Conservation (phyloP, 1,140 invertebrate species). For the Drosophila miranda region DNA sequence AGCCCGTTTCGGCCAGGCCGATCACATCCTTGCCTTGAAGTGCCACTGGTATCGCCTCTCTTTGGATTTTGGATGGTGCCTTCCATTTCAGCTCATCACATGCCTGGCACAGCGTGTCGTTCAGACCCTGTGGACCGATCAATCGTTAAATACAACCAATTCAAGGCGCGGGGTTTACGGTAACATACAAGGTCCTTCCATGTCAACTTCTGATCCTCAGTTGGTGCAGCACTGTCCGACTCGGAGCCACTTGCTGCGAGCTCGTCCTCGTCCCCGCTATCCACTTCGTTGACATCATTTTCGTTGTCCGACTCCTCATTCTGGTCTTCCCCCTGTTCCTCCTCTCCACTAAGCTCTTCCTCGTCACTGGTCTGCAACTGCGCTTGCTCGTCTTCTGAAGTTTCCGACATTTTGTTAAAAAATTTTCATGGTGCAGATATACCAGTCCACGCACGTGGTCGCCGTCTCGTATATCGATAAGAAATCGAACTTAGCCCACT, state of each 20-base stretch:
- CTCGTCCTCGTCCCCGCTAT: conserved; percentile 4
- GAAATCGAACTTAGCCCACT: no score
- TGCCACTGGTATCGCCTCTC: conserved; percentile 95
- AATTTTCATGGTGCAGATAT: conserved; percentile 18
- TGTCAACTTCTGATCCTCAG: conserved; percentile 42
- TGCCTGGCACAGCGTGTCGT: conserved; percentile 94
- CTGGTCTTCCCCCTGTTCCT: conserved; percentile 12
- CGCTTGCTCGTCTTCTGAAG: conserved; percentile 73
- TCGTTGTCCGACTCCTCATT: conserved; percentile 28
- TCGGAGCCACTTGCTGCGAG: conserved; percentile 8
- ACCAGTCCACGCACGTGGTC: conserved; percentile 4
- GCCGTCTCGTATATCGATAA: no score
- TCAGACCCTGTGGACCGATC: conserved; percentile 88
- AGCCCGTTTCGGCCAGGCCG: conserved; percentile 98
- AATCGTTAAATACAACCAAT: neutral
- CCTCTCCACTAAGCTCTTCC: conserved; percentile 39
- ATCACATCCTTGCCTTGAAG: conserved; percentile 97
- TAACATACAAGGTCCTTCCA: conserved; percentile 74
- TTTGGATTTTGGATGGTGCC: conserved; percentile 96
- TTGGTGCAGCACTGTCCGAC: conserved; percentile 13
- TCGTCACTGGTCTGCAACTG: conserved; percentile 60
- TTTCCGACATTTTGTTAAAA: conserved; percentile 74
- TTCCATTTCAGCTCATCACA: conserved; percentile 97
- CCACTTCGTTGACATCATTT: conserved; percentile 3
- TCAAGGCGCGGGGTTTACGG: no score